These are phyloP conservation scores for Amiota minor DNA, from an alignment of 2,888 invertebrate genomes.

Conservation along the genomic window DNA sequence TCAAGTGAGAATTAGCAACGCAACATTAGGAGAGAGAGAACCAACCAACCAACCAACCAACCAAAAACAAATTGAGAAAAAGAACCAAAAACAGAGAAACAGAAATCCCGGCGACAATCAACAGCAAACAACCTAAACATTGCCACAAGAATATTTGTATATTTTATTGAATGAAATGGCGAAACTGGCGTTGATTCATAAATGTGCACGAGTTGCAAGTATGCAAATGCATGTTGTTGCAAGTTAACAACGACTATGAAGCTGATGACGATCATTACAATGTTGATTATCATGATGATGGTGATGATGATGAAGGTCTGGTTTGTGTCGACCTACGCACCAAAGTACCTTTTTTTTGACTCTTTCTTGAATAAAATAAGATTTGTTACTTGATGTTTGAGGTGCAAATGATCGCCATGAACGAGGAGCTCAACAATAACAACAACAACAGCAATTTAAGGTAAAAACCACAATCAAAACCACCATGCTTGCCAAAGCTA, in stretches of 20 bases:
- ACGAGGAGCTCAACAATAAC: slow-evolving; percentile 29
- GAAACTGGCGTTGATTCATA: slow-evolving; percentile 71
- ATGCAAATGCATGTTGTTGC: slow-evolving; percentile 31
- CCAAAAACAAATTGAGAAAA: neutral
- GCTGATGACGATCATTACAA: neutral
- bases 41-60: slow-evolving; percentile 26
- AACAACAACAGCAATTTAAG: slow-evolving; percentile 1
- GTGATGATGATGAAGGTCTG: slow-evolving; percentile 9
- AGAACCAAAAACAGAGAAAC: slow-evolving; percentile 26
- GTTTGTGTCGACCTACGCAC: slow-evolving; percentile 58
- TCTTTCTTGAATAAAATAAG: slow-evolving; percentile 56
- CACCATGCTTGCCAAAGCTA: slow-evolving; percentile 44
- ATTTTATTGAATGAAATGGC: slow-evolving; percentile 71
- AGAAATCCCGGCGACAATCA: slow-evolving; percentile 19
- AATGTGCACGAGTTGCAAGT: slow-evolving; percentile 64
- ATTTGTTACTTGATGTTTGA: slow-evolving; percentile 60
- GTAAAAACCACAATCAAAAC: slow-evolving; percentile 24
- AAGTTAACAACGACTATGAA: neutral
- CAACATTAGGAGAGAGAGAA: slow-evolving; percentile 30
- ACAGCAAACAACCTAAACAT: slow-evolving; percentile 37
- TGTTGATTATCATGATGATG: neutral
- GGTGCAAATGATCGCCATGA: slow-evolving; percentile 61
- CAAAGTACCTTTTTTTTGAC: slow-evolving; percentile 31
- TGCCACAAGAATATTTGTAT: slow-evolving; percentile 42
- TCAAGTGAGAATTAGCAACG: slow-evolving; percentile 55